Evolutionary conservation across 2,888 invertebrate genomes (phyloP).

Genomic region (Argynnis bischoffii): DNA sequence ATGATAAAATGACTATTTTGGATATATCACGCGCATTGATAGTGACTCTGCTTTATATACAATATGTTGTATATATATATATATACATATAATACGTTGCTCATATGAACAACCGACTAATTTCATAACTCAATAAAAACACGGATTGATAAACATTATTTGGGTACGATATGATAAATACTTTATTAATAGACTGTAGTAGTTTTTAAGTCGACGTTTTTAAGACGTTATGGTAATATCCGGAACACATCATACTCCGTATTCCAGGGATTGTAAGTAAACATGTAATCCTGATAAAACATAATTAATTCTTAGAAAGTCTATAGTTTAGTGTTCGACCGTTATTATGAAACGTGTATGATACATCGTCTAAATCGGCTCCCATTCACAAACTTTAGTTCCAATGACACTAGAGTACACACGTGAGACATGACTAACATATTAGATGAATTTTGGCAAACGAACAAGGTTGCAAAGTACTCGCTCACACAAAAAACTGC

Average conservation of each 20-base stretch:
- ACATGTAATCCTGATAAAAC: not conserved
- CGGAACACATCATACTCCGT: not conserved
- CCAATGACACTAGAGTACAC: constrained; percentile 6
- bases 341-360: constrained; percentile 5
- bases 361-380: constrained; percentile 16
- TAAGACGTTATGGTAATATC: not conserved
- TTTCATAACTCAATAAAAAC: constrained; percentile 16
- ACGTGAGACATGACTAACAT: constrained; percentile 24
- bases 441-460: constrained; percentile 25
- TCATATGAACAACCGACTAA: constrained; percentile 8
- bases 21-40: constrained; percentile 24
- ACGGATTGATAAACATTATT: constrained; percentile 12
- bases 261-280: not conserved
- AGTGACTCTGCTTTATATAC: constrained; percentile 5
- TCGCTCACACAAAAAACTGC: constrained; percentile 46
- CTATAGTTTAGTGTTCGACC: not conserved
- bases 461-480: constrained; percentile 26
- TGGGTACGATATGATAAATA: not conserved
- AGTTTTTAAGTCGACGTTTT: no score
- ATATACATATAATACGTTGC: no score
- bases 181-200: no score
- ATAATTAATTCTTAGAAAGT: constrained; percentile 10
- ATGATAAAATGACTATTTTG: constrained; percentile 29
- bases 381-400: constrained; percentile 19
- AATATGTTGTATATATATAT: no score